These are phyloP conservation scores for Plutella xylostella DNA, from an alignment of 2,888 invertebrate genomes.

Conservation along the genomic window DNA sequence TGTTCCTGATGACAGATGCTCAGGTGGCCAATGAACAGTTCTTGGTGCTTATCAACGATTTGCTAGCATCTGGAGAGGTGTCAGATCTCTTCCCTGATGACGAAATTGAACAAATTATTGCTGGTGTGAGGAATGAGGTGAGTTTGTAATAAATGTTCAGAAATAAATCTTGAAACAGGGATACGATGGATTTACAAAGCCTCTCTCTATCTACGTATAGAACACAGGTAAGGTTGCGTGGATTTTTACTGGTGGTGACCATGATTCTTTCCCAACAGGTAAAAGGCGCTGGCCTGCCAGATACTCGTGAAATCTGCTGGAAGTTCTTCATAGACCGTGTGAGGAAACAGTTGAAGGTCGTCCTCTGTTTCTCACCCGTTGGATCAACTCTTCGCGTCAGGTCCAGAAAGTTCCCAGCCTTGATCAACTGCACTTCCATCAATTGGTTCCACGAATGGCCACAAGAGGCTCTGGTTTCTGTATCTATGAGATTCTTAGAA, in stretches of 20 bases:
- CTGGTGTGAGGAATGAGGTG: conserved; percentile 84
- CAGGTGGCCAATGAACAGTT: conserved; percentile 97
- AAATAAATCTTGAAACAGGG: no score
- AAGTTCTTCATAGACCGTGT: conserved; percentile 97
- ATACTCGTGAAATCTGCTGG: conserved; percentile 97
- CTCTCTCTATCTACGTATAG: no score
- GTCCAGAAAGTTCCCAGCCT: conserved; percentile 90
- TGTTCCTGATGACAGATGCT: conserved; percentile 97
- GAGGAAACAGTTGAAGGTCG: conserved; percentile 87
- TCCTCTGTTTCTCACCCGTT: conserved; percentile 97
- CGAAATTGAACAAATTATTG: conserved; percentile 94
- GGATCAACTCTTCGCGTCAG: conserved; percentile 89
- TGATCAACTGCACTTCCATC: conserved; percentile 94
- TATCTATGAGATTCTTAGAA: conserved; percentile 88
- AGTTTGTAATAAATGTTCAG: not conserved
- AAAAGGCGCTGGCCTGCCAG: conserved; percentile 89
- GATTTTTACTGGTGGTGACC: no score
- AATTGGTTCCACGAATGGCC: conserved; percentile 99
- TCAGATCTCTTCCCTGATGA: conserved; percentile 96
- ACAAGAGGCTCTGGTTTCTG: conserved; percentile 94
- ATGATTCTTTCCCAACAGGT: no score
- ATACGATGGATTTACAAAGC: no score
- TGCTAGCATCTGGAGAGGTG: conserved; percentile 95
- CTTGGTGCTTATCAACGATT: conserved; percentile 93
- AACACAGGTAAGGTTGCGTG: no score